Base-by-base conservation (phyloP, 2,797 vertebrate species). In the Gymnopithys bicolor region DNA sequence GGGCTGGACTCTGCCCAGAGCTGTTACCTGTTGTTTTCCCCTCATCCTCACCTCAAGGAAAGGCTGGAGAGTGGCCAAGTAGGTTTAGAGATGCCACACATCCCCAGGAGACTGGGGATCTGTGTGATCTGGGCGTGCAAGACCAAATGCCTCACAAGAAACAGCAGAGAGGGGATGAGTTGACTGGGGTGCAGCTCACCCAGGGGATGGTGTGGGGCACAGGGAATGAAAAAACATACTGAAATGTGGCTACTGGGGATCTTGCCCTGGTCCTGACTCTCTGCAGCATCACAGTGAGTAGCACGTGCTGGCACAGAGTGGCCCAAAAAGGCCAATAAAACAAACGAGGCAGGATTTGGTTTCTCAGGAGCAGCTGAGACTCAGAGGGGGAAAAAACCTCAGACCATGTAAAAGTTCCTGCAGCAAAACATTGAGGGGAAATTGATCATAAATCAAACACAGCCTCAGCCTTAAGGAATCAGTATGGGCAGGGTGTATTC, bases 381-480 rank as follows among this genome's bases (percentile, higher is more conserved):
- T 33, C 13, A 19, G 30, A 53, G 12, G 22, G 4, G 5, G 3
- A 13, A 28, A 13, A 28, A 24, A 7, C 10, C 41, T 30, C 41
- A 41, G 37, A 30, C 19, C 22, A 19, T 13, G 11, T 66, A 66
- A 46, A 66, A n/a, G 62, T 46, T 46, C 32, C 23, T 46, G 43
- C 43, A 46, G 23, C 22, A 66, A 66, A 66, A 66, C 23, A 16
- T 19, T 13, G 23, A 41, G 15, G 35, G 7, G 64, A 90, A 77
- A 60, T 2, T 0, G 2, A 32, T 41, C 19, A 13, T 58, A 41
- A 83, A 70, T 2, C 28, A n/a, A 53, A 21, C 30, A 10, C 0
- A 0, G 41, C 27, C 79, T 49, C 64, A 76, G 19, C 30, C 30
- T 64, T 64, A 64, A 76, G 69, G 49, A 45, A 58, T 71, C 39